Percentiles rank a stretch among this genome's conserved stretches.
These are phyloP conservation scores for Himalopsyche phryganea DNA, from an alignment of 1,140 invertebrate genomes.

Conservation along the genomic window DNA sequence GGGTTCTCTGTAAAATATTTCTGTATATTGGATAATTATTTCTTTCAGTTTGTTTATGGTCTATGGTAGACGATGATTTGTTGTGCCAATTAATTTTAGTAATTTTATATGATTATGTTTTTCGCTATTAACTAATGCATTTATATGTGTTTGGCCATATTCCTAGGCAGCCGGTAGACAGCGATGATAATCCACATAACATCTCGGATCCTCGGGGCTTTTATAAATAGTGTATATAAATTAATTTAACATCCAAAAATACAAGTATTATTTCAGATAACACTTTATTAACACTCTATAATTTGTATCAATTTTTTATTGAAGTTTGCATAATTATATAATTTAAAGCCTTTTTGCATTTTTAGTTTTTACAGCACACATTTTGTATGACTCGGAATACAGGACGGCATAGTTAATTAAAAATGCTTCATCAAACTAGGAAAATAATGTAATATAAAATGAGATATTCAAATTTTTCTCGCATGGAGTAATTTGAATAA, in stretches of 20 bases:
- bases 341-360: background rate
- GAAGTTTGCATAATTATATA: background rate
- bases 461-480: too few relatives aligned
- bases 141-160: background rate
- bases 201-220: background rate
- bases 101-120: conserved; percentile 21
- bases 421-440: too few relatives aligned
- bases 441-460: too few relatives aligned
- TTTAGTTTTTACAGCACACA: too few relatives aligned
- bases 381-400: too few relatives aligned
- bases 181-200: background rate
- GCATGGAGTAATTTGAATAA: too few relatives aligned
- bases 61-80: conserved; percentile 19
- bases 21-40: background rate
- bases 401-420: too few relatives aligned
- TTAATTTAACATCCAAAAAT: background rate
- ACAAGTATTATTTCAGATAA: background rate
- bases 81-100: conserved; percentile 24
- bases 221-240: background rate
- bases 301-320: background rate
- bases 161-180: conserved; percentile 10
- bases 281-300: background rate
- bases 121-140: conserved; percentile 23
- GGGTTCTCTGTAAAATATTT: too few relatives aligned
- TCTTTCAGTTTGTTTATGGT: conserved; percentile 19